Base-by-base conservation (phyloP, 2,797 vertebrate genomes). In the Synanceia verrucosa region DNA sequence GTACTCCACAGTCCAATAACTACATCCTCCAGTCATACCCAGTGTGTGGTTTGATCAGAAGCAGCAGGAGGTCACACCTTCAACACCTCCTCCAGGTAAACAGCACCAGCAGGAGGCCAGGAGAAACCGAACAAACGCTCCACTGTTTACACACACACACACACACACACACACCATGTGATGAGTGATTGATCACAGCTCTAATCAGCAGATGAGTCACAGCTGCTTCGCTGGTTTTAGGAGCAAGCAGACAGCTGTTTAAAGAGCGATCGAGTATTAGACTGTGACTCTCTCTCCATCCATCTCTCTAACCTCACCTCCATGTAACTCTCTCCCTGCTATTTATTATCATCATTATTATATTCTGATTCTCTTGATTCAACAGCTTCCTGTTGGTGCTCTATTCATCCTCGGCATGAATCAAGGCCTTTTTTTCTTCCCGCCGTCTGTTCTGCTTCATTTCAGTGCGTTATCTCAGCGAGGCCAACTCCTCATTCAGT, bases 201-300 rank as follows among this genome's bases (percentile, higher is more conserved):
- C 66, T 84, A 76, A 90, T 79, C 73, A 72, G 80, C 78, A 86
- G 84, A 92, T 83, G 79, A 92, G 83, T 78, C 79, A 57, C 89
- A 93, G 83, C 86, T 92, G 90, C 75, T 85, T 78, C 53, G 58
- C 57, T 76, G 80, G 63, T 78, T 75, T 77, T 59, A 56, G 58
- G 74, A 68, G 62, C 67, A 64, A 72, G 69, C 50, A 55, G 66
- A 76, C 90, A 92, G 87, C 91, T 92, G 91, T 91, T 93, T 58
- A 58, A 71, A 79, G 68, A 75, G 75, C 23, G 44, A 76, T 59
- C 29, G 68, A 68, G 46, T 57, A 73, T 86, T 75, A 75, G 65
- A 23, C 41, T 66, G 31, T 10, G 24, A 48, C 26, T 47, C 34
- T 14, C 47, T 65, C 6, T 66, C 69, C 57, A 78, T 82, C 68